Percentiles rank a stretch among this genome's conserved stretches.
Conservation (phyloP, 2,888 invertebrate genomes). For the Amaurobius ferox region DNA sequence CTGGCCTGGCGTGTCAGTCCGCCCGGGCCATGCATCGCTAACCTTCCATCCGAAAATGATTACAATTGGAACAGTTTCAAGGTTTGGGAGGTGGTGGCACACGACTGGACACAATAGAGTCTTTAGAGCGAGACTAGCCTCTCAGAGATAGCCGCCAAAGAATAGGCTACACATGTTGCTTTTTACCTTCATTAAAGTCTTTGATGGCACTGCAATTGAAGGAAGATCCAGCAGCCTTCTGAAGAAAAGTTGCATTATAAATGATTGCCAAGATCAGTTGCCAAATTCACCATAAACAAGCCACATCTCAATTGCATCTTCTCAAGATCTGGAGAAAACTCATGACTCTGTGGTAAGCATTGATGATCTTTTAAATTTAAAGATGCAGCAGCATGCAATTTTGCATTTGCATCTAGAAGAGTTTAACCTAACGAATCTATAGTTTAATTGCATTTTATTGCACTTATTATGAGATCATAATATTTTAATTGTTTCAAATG, state of each 20-base stretch:
- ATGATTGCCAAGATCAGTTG: neutral
- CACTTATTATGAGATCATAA: no score
- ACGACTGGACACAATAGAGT: constrained; percentile 62
- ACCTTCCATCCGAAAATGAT: constrained; percentile 54
- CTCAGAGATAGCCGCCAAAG: constrained; percentile 2
- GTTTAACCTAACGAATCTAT: no score
- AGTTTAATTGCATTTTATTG: no score
- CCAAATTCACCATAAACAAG: neutral
- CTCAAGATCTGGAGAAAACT: neutral
- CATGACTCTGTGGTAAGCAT: constrained; percentile 60
- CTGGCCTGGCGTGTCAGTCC: constrained; percentile 38
- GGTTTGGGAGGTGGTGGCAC: constrained; percentile 65
- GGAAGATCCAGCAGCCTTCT: constrained; percentile 27
- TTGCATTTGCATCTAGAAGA: no score
- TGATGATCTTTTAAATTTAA: no score
- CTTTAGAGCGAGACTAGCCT: constrained; percentile 39
- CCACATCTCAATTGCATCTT: neutral
- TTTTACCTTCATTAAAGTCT: constrained; percentile 30
- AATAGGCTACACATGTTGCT: constrained; percentile 14
- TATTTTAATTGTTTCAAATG: no score
- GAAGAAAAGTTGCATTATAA: constrained; percentile 11
- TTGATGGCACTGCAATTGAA: constrained; percentile 19
- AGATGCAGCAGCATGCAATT: no score
- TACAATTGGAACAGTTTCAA: constrained; percentile 66
- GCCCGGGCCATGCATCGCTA: constrained; percentile 57